These are phyloP conservation scores for Pandemis cinnamomeana DNA, from an alignment of 2,888 invertebrate species.

Conservation along the genomic window DNA sequence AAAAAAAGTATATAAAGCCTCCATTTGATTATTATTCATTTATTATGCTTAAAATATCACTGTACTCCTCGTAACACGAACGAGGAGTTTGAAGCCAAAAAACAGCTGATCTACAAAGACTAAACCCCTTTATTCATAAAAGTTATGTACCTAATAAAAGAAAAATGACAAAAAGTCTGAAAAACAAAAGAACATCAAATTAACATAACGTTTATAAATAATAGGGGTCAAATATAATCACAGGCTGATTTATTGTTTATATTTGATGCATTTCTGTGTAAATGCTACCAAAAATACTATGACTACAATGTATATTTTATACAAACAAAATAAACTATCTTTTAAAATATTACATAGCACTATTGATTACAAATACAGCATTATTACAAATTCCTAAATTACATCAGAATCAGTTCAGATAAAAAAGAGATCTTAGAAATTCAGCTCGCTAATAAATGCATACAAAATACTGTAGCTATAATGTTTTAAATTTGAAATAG, in stretches of 20 bases:
- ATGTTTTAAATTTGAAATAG: not conserved
- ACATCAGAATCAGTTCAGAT: not conserved
- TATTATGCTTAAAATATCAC: conserved; percentile 33
- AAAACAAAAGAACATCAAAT: too few species aligned
- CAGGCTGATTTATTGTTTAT: too few species aligned
- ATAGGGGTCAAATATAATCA: too few species aligned
- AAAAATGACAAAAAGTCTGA: too few species aligned
- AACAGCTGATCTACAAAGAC: too few species aligned
- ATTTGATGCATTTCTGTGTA: too few species aligned
- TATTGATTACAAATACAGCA: not conserved
- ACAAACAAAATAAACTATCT: too few species aligned
- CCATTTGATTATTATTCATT: not conserved
- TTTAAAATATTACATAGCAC: not conserved
- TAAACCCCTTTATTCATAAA: too few species aligned
- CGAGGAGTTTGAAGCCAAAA: conserved; percentile 3
- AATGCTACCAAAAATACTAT: too few species aligned
- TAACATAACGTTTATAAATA: too few species aligned
- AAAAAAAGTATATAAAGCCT: conserved; percentile 19
- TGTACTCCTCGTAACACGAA: not conserved
- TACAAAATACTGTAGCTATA: not conserved
- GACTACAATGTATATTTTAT: too few species aligned
- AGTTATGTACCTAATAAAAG: too few species aligned
- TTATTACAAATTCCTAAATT: not conserved
- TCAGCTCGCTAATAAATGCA: conserved; percentile 1
- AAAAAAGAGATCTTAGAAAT: not conserved